These are phyloP conservation scores for Suncus etruscus DNA, from an alignment of 2,113 vertebrate genomes.

Conservation along the genomic window DNA sequence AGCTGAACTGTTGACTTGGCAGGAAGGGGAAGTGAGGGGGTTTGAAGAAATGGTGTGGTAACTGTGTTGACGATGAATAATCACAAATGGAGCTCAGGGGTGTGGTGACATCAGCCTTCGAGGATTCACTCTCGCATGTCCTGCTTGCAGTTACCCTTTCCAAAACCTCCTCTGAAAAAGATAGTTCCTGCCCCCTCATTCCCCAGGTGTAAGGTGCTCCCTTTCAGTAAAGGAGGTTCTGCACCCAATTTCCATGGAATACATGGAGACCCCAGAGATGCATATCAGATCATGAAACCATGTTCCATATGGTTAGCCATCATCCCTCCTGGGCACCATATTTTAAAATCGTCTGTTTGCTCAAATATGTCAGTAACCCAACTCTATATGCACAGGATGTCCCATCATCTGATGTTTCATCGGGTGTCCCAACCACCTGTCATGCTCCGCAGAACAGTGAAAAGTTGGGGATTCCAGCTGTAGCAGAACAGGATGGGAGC, in stretches of 20 bases:
- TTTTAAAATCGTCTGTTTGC: too few species aligned
- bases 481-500: too few species aligned
- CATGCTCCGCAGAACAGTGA: background rate
- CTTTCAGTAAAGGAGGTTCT: background rate
- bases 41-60: conserved; percentile 49
- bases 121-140: background rate
- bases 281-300: background rate
- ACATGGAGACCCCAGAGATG: background rate
- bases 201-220: background rate
- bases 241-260: background rate
- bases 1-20: conserved; percentile 66
- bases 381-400: background rate
- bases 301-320: too few species aligned
- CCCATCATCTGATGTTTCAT: background rate
- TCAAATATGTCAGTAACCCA: background rate
- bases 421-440: background rate
- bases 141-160: background rate
- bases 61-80: conserved; percentile 5
- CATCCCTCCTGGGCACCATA: background rate
- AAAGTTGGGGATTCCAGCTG: too few species aligned
- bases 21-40: conserved; percentile 55
- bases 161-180: background rate
- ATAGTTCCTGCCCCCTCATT: background rate
- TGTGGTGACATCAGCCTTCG: background rate
- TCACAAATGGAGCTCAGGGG: background rate